These are phyloP conservation scores for Morbakka virulenta DNA, from an alignment of 30 jellyfish, hydroid and myxozoan genomes.

Conservation along the genomic window DNA sequence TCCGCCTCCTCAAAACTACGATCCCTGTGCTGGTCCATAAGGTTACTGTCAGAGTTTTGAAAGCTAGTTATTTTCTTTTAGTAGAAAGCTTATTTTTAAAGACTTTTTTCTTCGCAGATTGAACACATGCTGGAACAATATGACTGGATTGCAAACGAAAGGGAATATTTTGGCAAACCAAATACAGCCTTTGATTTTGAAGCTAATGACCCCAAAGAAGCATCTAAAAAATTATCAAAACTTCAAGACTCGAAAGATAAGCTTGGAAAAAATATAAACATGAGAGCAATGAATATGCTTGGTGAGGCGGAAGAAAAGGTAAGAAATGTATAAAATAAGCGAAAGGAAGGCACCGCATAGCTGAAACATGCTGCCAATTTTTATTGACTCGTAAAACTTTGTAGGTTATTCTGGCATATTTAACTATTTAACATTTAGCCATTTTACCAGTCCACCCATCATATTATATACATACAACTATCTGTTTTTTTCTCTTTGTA, in stretches of 20 bases:
- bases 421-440: too few relatives aligned
- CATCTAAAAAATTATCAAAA: slow-evolving; percentile 57
- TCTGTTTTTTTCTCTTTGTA: not conserved
- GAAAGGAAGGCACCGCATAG: too few relatives aligned
- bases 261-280: slow-evolving; percentile 85
- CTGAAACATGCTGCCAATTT: too few relatives aligned
- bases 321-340: not conserved
- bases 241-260: slow-evolving; percentile 81
- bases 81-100: not conserved
- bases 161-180: slow-evolving; percentile 81
- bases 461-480: not conserved
- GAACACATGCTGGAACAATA: slow-evolving; percentile 77
- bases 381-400: too few relatives aligned
- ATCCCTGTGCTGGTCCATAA: too few relatives aligned
- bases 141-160: slow-evolving; percentile 91
- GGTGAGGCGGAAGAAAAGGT: slow-evolving; percentile 99
- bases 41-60: too few relatives aligned
- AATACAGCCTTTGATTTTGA: slow-evolving; percentile 88
- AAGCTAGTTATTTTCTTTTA: not conserved
- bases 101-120: slow-evolving; percentile 40
- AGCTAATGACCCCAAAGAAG: slow-evolving; percentile 85
- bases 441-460: not conserved
- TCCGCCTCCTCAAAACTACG: too few relatives aligned
- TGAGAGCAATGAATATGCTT: slow-evolving; percentile 97
- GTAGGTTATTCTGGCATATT: too few relatives aligned